A percentile compares a stretch with the other conserved stretches of the same genome.
These are phyloP conservation scores for Pitta sordida DNA, from an alignment of 2,113 vertebrate species.

Conservation along the genomic window DNA sequence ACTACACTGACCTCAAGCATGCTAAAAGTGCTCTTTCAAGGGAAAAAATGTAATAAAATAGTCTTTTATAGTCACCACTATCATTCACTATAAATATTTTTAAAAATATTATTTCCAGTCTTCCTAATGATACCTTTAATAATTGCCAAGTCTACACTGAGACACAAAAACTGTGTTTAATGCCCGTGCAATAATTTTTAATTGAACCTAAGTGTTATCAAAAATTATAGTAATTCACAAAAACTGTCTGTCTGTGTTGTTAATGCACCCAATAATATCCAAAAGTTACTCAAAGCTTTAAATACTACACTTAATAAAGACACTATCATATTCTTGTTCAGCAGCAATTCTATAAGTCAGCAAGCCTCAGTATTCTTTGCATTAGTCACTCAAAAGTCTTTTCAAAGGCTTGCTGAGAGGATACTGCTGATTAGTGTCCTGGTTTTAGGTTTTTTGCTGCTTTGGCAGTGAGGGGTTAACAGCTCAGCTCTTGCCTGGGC, in stretches of 20 bases:
- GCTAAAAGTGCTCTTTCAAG: background rate
- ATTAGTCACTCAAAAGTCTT: background rate
- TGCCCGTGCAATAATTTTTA: background rate
- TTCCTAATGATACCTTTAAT: background rate
- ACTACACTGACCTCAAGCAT: background rate
- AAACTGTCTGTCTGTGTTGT: background rate
- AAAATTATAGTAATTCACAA: background rate
- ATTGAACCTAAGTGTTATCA: background rate
- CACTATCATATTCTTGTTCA: background rate
- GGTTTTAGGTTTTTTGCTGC: no score
- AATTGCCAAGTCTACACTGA: background rate
- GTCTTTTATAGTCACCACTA: background rate
- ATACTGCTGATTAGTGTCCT: no score
- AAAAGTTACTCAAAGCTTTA: background rate
- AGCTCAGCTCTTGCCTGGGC: no score
- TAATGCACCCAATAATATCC: background rate
- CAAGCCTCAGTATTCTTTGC: background rate
- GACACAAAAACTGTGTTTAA: background rate
- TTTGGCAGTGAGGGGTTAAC: no score
- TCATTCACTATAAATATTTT: background rate
- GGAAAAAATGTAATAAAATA: background rate
- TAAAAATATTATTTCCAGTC: background rate
- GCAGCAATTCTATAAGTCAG: background rate
- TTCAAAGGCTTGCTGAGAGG: constrained; percentile 26
- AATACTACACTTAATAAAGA: background rate